A percentile compares a stretch with the other conserved stretches of the same genome.
phyloP scores from a whole-genome alignment of 2,113 vertebrate species.

The Gavialis gangeticus region DNA sequence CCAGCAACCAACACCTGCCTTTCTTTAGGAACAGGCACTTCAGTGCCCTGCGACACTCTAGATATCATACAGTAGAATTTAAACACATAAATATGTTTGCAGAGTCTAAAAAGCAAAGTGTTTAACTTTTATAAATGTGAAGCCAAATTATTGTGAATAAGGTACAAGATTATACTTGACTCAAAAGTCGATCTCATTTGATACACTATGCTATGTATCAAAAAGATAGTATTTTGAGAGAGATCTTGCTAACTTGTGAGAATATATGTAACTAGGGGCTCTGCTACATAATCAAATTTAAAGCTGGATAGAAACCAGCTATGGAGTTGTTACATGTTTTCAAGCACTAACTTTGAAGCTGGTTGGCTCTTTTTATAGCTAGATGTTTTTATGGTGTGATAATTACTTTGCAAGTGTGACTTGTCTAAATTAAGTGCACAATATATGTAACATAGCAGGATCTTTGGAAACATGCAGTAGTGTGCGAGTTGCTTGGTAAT shows the following conservation, averaged over 20 bases:
- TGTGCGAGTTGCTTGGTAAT: neutral
- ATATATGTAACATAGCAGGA: neutral
- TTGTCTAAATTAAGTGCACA: neutral
- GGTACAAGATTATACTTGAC: neutral
- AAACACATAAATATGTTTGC: accelerated
- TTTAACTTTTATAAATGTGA: neutral
- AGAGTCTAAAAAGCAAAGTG: neutral
- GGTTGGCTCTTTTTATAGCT: no score
- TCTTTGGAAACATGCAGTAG: neutral
- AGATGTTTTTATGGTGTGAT: no score
- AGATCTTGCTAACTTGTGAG: neutral
- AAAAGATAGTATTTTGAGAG: neutral
- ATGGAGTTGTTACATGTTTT: no score
- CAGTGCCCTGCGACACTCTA: no score
- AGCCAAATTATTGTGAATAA: neutral
- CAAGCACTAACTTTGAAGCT: no score
- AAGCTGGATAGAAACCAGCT: no score
- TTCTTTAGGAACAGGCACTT: no score
- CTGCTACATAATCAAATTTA: no score
- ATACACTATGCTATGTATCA: neutral
- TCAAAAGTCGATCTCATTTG: neutral
- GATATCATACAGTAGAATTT: no score
- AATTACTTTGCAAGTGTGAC: neutral
- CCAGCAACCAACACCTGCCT: no score
- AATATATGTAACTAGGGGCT: neutral